These are phyloP conservation scores for Mechanitis mazaeus DNA, from an alignment of 2,888 invertebrate genomes.

Conservation along the genomic window DNA sequence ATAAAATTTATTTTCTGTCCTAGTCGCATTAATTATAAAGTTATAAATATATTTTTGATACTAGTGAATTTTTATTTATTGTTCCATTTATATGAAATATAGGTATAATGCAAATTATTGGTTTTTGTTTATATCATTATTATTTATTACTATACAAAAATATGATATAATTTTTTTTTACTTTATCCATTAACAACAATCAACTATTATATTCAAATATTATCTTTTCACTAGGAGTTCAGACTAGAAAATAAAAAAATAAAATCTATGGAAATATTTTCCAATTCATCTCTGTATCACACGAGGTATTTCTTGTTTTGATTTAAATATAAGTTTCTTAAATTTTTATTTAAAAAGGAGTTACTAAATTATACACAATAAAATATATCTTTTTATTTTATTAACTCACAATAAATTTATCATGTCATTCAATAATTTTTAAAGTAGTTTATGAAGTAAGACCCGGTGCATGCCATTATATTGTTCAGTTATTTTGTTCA, in stretches of 20 bases:
- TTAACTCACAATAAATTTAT: not conserved
- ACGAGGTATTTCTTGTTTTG: slow-evolving; percentile 44
- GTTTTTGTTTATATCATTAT: too few species aligned
- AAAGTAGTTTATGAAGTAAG: slow-evolving; percentile 15
- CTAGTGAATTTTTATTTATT: not conserved
- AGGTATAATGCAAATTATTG: too few species aligned
- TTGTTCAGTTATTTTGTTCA: slow-evolving; percentile 26
- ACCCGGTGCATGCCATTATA: slow-evolving; percentile 31
- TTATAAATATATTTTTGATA: not conserved
- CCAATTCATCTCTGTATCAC: slow-evolving; percentile 32
- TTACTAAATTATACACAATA: not conserved
- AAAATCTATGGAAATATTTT: slow-evolving; percentile 24
- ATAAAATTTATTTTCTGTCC: too few species aligned
- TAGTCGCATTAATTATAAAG: not conserved
- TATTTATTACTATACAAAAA: too few species aligned
- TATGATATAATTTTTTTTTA: too few species aligned
- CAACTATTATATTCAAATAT: too few species aligned
- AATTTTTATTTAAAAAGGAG: not conserved
- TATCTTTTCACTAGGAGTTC: not conserved
- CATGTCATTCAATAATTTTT: slow-evolving; percentile 5
- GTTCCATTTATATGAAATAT: too few species aligned
- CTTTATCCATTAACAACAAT: too few species aligned
- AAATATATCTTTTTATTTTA: not conserved
- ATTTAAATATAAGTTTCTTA: slow-evolving; percentile 18
- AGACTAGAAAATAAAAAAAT: slow-evolving; percentile 5